Percentiles rank a stretch among this genome's conserved stretches.
These are phyloP conservation scores for Mycteria americana DNA, from an alignment of 2,797 vertebrate genomes.

Conservation along the genomic window DNA sequence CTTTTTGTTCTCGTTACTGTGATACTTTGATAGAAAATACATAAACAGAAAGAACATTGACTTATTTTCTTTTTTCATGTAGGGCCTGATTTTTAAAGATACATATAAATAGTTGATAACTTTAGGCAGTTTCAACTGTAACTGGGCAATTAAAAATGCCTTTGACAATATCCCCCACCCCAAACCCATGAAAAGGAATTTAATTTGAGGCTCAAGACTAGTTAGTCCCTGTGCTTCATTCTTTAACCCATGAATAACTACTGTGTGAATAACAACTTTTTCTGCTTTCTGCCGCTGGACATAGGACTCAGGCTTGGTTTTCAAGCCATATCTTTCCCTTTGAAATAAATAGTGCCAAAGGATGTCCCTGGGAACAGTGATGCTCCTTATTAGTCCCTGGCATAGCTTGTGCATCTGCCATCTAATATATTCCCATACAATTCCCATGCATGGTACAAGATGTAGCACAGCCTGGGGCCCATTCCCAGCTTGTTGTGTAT, in stretches of 20 bases:
- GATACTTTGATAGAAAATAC: background rate
- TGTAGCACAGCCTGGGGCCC: background rate
- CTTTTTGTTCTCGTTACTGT: background rate
- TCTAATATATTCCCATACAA: background rate
- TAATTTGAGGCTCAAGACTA: background rate
- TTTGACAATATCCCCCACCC: background rate
- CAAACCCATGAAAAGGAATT: background rate
- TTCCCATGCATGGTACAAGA: background rate
- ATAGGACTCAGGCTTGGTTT: background rate
- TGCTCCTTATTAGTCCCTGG: background rate
- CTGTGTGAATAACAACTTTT: background rate
- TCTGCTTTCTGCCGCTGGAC: background rate
- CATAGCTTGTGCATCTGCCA: rapidly evolving
- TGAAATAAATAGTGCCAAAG: background rate
- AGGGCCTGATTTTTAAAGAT: background rate
- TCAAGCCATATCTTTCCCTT: background rate
- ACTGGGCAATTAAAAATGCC: background rate
- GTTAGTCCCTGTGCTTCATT: background rate
- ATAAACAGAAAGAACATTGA: background rate
- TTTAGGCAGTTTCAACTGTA: background rate
- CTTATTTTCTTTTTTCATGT: background rate
- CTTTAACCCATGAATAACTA: background rate
- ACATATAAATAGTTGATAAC: background rate
- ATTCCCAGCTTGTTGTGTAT: background rate
- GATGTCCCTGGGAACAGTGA: background rate